Percentiles rank a stretch among this genome's conserved stretches.
Conservation (phyloP, 2,113 vertebrate species). For the Corythornis madagascariensis region DNA sequence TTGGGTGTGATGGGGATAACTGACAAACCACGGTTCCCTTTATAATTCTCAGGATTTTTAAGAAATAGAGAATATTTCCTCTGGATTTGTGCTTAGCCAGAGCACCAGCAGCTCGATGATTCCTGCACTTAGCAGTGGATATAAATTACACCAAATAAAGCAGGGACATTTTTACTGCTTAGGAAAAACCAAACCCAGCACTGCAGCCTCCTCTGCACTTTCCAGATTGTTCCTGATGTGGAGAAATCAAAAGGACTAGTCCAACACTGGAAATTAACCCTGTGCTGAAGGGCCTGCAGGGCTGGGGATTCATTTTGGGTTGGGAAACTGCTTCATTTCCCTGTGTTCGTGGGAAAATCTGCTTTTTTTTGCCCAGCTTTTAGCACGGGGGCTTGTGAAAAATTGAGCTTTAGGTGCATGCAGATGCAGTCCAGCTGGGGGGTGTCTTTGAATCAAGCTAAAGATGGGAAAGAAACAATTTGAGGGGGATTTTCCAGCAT, state of each 20-base stretch:
- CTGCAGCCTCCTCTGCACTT: background rate
- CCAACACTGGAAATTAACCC: conserved; percentile 18
- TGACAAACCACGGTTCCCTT: background rate
- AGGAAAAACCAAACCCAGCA: conserved; percentile 19
- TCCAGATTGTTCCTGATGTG: conserved; percentile 1
- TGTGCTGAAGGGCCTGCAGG: background rate
- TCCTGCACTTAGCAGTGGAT: conserved; percentile 2
- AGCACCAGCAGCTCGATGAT: background rate
- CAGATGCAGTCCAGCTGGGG: background rate
- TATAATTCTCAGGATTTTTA: background rate
- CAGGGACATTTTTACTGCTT: background rate
- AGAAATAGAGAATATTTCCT: background rate
- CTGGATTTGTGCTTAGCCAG: background rate
- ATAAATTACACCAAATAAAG: conserved; percentile 37
- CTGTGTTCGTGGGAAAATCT: background rate
- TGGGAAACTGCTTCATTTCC: conserved; percentile 21
- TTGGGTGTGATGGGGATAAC: background rate
- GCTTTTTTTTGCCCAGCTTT: background rate
- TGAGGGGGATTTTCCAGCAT: background rate
- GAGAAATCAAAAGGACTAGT: conserved; percentile 34
- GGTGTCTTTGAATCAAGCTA: conserved; percentile 2
- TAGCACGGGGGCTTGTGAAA: background rate
- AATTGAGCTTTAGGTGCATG: background rate
- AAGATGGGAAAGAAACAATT: background rate
- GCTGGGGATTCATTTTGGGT: conserved; percentile 21